These are phyloP conservation scores for Julus scandinavius DNA, from an alignment of 2,888 invertebrate species.

Conservation along the genomic window DNA sequence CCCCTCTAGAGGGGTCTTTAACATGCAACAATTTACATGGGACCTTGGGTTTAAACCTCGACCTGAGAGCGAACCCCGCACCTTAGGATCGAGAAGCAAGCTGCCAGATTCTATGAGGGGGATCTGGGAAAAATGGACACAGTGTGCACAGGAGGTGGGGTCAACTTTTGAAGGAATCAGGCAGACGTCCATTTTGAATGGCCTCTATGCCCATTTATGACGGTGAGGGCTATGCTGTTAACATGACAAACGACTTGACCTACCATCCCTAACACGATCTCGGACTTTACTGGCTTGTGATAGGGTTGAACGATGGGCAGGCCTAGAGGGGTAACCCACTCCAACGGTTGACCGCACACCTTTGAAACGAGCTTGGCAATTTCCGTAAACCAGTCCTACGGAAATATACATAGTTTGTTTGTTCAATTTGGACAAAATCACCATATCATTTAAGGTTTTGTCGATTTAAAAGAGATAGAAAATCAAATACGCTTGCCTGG, in stretches of 20 bases:
- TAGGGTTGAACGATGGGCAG: constrained; percentile 96
- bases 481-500: constrained; percentile 70
- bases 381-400: constrained; percentile 92
- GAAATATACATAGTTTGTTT: neutral
- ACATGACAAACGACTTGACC: neutral
- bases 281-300: constrained; percentile 61
- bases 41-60: no score
- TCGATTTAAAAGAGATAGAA: no score
- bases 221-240: neutral
- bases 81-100: no score
- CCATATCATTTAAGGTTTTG: neutral
- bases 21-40: no score
- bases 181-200: no score
- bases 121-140: no score
- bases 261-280: neutral
- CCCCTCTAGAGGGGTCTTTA: no score
- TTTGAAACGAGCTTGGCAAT: constrained; percentile 84
- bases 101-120: no score
- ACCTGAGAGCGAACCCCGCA: no score
- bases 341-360: constrained; percentile 79
- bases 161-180: no score
- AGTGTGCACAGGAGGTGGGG: no score
- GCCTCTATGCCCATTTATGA: no score
- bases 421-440: neutral
- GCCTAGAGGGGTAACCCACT: constrained; percentile 96